Evolutionary conservation across 2,888 invertebrate species (phyloP).

Genomic region (Nyleta sp.): DNA sequence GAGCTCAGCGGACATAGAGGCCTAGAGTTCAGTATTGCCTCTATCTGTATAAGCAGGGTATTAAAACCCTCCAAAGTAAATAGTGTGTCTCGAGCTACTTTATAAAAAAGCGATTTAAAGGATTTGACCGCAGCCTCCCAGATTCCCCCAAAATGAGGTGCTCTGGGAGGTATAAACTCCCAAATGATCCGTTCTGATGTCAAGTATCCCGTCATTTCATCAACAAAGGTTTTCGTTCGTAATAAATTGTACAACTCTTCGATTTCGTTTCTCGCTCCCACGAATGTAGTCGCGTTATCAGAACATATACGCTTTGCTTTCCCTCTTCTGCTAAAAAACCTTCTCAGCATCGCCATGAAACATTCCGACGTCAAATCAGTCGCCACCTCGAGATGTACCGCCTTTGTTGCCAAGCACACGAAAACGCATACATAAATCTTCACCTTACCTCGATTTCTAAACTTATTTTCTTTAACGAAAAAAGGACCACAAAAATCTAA

Average conservation of each 20-base stretch:
- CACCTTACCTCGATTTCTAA: conserved; percentile 27
- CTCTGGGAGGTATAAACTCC: conserved; percentile 20
- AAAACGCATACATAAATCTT: conserved; percentile 19
- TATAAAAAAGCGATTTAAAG: no score
- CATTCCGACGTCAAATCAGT: conserved; percentile 46
- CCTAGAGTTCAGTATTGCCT: conserved; percentile 23
- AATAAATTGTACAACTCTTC: not conserved
- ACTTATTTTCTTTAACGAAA: conserved; percentile 39
- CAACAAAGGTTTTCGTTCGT: not conserved
- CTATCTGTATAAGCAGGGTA: conserved; percentile 3
- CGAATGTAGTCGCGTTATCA: conserved; percentile 5
- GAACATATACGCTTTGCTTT: not conserved
- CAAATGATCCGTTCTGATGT: conserved; percentile 10
- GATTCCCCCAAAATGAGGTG: conserved; percentile 25
- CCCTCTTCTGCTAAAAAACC: not conserved
- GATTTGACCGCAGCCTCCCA: conserved; percentile 21
- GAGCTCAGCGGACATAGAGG: not conserved
- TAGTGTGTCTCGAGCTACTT: not conserved
- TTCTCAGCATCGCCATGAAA: not conserved
- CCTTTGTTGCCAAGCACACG: conserved; percentile 47
- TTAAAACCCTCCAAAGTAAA: conserved; percentile 12
- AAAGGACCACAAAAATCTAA: conserved; percentile 53
- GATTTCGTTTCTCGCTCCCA: conserved; percentile 9
- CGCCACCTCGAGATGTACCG: conserved; percentile 49
- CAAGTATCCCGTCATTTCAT: not conserved